Conservation (phyloP, 2,888 invertebrate species). For the Magallana nippona region DNA sequence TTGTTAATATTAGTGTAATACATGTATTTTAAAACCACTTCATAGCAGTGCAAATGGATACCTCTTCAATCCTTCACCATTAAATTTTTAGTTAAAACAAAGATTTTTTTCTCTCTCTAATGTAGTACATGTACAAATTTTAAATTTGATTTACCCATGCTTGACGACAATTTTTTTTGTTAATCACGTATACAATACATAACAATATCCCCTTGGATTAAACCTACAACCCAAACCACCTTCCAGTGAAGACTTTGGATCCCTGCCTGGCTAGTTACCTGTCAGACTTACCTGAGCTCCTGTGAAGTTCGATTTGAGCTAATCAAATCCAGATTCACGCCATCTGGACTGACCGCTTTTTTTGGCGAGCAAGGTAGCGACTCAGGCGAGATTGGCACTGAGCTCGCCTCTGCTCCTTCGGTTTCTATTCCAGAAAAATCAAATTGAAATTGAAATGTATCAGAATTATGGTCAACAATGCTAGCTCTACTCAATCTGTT, state of each 20-base stretch:
- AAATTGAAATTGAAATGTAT: conserved; percentile 66
- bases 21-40: no score
- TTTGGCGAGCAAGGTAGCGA: background rate
- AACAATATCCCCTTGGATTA: background rate
- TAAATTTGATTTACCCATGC: no score
- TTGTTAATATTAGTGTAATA: no score
- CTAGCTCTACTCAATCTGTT: conserved; percentile 49
- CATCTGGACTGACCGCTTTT: conserved; percentile 44
- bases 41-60: no score
- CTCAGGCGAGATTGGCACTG: conserved; percentile 38
- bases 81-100: no score
- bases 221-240: background rate
- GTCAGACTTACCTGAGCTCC: conserved; percentile 50
- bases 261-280: conserved; percentile 27
- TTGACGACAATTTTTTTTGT: no score
- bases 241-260: conserved; percentile 28
- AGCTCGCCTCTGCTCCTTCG: conserved; percentile 39
- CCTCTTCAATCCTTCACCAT: no score
- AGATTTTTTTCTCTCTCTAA: no score
- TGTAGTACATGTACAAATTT: no score
- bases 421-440: conserved; percentile 67
- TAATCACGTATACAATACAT: no score
- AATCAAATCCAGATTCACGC: conserved; percentile 45
- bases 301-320: conserved; percentile 47
- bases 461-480: conserved; percentile 59